Base-by-base conservation (phyloP, 2,888 invertebrate genomes). In the Tridacna gigas region DNA sequence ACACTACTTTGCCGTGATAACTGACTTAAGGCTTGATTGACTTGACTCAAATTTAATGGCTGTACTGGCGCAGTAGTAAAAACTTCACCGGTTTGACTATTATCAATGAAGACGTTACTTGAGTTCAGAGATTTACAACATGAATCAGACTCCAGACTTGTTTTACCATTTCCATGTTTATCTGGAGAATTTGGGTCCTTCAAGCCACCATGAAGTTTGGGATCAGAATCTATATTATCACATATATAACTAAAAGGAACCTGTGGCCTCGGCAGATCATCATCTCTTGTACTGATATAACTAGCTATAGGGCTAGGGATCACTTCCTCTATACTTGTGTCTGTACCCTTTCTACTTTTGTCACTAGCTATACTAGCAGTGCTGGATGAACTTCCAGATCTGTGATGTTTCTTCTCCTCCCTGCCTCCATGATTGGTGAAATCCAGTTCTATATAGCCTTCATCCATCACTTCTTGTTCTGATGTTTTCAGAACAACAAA, bases 391-490 rank as follows among this genome's bases (percentile, higher is more conserved):
- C 86, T 82, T 7, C 82, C 84, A 26, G 84, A 84, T 77, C 88
- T 69, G 15, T 71, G 66, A 63, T 79, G 77, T n/a, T 48, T 74
- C 56, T 77, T 82, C 15, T 20, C 75, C 47, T 18, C 37, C 12
- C 26, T 20, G 25, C 22, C 51, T 37, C 67, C 18, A 7, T 37
- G 66, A 4, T 45, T 76, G 26, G 77, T 78, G 60, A 88, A 89
- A 67, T 89, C 88, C 71, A 90, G 74, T 12, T 88, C 90, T 26
- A 87, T 84, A 80, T 90, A 89, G 11, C 89, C 90, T 74, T 88
- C 89, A 74, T 88, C 89, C 28, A 85, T 74, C 28, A 89, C 78
- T 13, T 47, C 75, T 18, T 66, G 67, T 9, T 77, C 56, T n/a
- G 83, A 65, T 22, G 65, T 77, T 20, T 78, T 83, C 63, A 76